Percentiles rank a stretch among this genome's conserved stretches.
Conservation (phyloP, 1,140 invertebrate species). For the Pissodes strobi region DNA sequence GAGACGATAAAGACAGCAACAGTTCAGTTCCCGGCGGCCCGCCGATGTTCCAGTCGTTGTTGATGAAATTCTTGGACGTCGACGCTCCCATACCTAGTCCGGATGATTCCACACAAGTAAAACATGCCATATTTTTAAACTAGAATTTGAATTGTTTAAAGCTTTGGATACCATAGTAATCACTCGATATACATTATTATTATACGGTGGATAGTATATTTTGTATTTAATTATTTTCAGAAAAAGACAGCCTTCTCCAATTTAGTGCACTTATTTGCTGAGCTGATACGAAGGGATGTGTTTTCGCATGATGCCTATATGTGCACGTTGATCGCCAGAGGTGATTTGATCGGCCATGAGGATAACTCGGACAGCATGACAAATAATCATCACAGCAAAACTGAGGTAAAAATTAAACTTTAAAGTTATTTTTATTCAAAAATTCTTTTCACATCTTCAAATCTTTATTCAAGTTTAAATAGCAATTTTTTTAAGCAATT, state of each 20-base stretch:
- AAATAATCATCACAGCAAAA: slow-evolving; percentile 55
- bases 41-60: slow-evolving; percentile 86
- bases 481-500: too few relatives aligned
- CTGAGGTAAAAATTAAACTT: too few relatives aligned
- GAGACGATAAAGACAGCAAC: slow-evolving; percentile 84
- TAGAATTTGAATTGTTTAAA: too few relatives aligned
- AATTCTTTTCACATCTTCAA: too few relatives aligned
- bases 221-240: too few relatives aligned
- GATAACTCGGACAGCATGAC: slow-evolving; percentile 53
- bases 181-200: too few relatives aligned
- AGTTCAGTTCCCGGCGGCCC: slow-evolving; percentile 74
- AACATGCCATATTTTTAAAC: too few relatives aligned
- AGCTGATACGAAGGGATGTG: slow-evolving; percentile 91
- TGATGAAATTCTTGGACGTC: slow-evolving; percentile 91
- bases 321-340: slow-evolving; percentile 94
- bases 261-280: slow-evolving; percentile 93
- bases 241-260: slow-evolving; percentile 87
- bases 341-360: slow-evolving; percentile 70
- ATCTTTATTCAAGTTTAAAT: too few relatives aligned
- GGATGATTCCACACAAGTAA: slow-evolving; percentile 50
- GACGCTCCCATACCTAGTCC: slow-evolving; percentile 80
- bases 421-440: too few relatives aligned
- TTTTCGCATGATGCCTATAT: slow-evolving; percentile 98
- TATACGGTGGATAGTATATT: too few relatives aligned
- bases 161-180: too few relatives aligned